Conservation (phyloP, 2,797 vertebrate genomes). For the Cacajao melanocephalus region DNA sequence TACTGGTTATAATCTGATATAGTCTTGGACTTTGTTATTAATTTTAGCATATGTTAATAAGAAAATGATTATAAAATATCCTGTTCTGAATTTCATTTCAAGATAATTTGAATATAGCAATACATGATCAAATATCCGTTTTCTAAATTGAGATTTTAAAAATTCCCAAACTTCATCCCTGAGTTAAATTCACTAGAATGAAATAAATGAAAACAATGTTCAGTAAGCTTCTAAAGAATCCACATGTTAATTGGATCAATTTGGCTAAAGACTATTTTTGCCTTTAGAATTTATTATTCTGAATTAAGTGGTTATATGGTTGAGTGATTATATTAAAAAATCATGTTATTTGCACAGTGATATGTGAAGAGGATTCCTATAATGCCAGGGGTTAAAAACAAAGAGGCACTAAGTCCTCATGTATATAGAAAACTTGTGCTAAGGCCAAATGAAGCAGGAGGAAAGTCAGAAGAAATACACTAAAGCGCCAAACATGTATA, state of each 20-base stretch:
- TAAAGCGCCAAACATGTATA: not conserved
- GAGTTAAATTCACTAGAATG: constrained; percentile 72
- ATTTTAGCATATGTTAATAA: constrained; percentile 74
- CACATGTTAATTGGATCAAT: constrained; percentile 64
- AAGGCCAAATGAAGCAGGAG: not conserved
- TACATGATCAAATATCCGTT: constrained; percentile 73
- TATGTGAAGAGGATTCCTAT: not conserved
- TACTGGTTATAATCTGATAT: constrained; percentile 61
- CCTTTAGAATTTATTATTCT: constrained; percentile 74
- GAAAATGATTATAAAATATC: constrained; percentile 70
- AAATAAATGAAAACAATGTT: constrained; percentile 72
- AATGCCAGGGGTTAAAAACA: not conserved
- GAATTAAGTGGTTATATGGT: constrained; percentile 68
- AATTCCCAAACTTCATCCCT: constrained; percentile 73
- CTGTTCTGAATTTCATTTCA: constrained; percentile 65
- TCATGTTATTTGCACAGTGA: not conserved
- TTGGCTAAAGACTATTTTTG: constrained; percentile 72
- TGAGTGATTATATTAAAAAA: constrained; percentile 40
- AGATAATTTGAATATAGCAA: constrained; percentile 69
- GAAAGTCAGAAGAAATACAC: not conserved
- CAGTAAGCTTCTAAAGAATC: constrained; percentile 71
- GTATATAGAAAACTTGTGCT: not conserved
- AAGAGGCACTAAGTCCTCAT: not conserved
- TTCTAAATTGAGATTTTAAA: constrained; percentile 69
- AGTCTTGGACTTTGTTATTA: constrained; percentile 55